phyloP scores from a whole-genome alignment of 2,113 vertebrate genomes.

The Thamnaconus septentrionalis region DNA sequence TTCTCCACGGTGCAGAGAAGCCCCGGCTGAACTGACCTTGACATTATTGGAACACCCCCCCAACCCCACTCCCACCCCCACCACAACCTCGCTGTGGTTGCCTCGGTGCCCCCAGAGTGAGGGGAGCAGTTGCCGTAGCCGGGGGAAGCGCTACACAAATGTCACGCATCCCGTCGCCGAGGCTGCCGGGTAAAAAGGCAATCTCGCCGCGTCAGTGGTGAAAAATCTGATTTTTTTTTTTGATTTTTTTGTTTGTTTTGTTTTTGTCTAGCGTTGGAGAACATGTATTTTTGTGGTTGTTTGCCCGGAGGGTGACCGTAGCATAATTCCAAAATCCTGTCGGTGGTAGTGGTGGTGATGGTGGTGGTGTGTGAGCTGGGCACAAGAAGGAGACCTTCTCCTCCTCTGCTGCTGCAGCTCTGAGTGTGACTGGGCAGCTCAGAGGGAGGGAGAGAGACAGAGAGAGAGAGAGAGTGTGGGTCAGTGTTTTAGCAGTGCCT shows the following conservation, averaged over 20 bases:
- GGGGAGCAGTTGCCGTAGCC: constrained; percentile 28
- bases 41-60: constrained; percentile 44
- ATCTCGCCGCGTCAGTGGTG: not conserved
- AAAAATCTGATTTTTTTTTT: not conserved
- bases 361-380: constrained; percentile 5
- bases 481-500: constrained; percentile 53
- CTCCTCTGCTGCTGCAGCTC: constrained; percentile 1
- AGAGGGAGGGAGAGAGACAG: constrained; percentile 8
- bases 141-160: constrained; percentile 39
- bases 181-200: too few relatives aligned
- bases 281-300: not conserved
- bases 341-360: too few relatives aligned
- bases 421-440: constrained; percentile 5
- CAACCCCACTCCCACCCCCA: too few relatives aligned
- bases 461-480: constrained; percentile 40
- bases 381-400: constrained; percentile 3
- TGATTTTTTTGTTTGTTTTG: not conserved
- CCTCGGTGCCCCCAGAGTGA: constrained; percentile 24
- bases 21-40: constrained; percentile 50
- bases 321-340: constrained; percentile 17
- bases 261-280: not conserved
- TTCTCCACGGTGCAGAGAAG: constrained; percentile 26
- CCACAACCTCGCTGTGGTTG: constrained; percentile 33
- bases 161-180: not conserved
- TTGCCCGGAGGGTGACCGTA: constrained; percentile 33